Conservation (phyloP, 2,888 invertebrate species). For the Macrosoma leucophasiata region DNA sequence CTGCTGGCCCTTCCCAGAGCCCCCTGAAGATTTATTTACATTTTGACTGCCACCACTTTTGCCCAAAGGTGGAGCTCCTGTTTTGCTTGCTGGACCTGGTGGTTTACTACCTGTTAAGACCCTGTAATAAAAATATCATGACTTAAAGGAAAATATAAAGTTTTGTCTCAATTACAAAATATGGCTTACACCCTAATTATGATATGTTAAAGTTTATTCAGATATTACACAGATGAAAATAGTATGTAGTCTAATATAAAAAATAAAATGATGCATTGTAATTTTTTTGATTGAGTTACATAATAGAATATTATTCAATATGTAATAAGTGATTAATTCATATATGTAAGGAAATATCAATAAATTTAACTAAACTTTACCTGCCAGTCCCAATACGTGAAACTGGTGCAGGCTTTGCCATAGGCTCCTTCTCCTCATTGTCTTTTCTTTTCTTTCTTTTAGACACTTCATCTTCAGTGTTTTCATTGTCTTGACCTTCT, state of each 20-base stretch:
- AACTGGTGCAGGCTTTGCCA: slow-evolving; percentile 64
- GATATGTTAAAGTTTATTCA: too few relatives aligned
- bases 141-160: too few relatives aligned
- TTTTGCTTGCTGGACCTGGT: slow-evolving; percentile 72
- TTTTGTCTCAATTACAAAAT: too few relatives aligned
- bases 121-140: slow-evolving; percentile 33
- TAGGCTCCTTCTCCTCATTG: slow-evolving; percentile 75
- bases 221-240: too few relatives aligned
- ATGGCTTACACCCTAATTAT: too few relatives aligned
- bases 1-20: slow-evolving; percentile 43
- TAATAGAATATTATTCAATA: too few relatives aligned
- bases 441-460: slow-evolving; percentile 87
- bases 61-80: slow-evolving; percentile 54
- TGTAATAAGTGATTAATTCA: too few relatives aligned
- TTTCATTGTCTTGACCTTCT: slow-evolving; percentile 73
- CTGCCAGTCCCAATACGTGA: slow-evolving; percentile 51
- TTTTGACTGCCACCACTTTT: slow-evolving; percentile 43
- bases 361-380: slow-evolving; percentile 31
- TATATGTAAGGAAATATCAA: neutral
- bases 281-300: too few relatives aligned
- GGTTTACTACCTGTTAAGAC: slow-evolving; percentile 66
- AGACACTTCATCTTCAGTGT: slow-evolving; percentile 78
- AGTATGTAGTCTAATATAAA: too few relatives aligned
- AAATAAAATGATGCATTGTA: too few relatives aligned
- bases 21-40: slow-evolving; percentile 40